Conservation (phyloP, 2,797 vertebrate genomes). For the Tenualosa thibaudeaui region DNA sequence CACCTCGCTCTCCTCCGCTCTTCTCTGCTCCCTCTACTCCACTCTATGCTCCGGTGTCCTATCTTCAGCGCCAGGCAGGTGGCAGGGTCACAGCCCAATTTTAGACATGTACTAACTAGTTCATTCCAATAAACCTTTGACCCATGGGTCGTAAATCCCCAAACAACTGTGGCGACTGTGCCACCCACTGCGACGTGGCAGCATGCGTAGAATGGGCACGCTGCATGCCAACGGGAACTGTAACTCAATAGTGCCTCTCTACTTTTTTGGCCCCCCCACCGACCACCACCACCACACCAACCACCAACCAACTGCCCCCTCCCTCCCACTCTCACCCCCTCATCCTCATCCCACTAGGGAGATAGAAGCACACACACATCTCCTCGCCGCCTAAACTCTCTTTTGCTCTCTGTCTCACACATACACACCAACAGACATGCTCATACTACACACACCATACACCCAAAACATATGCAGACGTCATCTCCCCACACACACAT, state of each 20-base stretch:
- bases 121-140: slow-evolving; percentile 74
- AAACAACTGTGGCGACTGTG: slow-evolving; percentile 73
- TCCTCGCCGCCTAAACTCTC: not conserved
- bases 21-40: slow-evolving; percentile 15
- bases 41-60: slow-evolving; percentile 27
- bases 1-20: slow-evolving; percentile 4
- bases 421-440: not conserved
- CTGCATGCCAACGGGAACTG: slow-evolving; percentile 71
- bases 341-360: not conserved
- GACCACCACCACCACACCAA: not conserved
- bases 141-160: slow-evolving; percentile 69
- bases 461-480: not conserved
- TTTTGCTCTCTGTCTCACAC: not conserved
- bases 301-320: not conserved
- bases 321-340: not conserved
- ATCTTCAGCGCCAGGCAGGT: slow-evolving; percentile 43
- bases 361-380: not conserved
- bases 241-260: slow-evolving; percentile 67
- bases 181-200: slow-evolving; percentile 76
- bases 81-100: slow-evolving; percentile 64
- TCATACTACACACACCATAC: not conserved
- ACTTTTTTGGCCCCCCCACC: slow-evolving; percentile 32
- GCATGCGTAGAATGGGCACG: slow-evolving; percentile 70
- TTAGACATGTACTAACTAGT: slow-evolving; percentile 74
- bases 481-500: not conserved